Conservation (phyloP, 2,888 invertebrate species). For the Automeris io region DNA sequence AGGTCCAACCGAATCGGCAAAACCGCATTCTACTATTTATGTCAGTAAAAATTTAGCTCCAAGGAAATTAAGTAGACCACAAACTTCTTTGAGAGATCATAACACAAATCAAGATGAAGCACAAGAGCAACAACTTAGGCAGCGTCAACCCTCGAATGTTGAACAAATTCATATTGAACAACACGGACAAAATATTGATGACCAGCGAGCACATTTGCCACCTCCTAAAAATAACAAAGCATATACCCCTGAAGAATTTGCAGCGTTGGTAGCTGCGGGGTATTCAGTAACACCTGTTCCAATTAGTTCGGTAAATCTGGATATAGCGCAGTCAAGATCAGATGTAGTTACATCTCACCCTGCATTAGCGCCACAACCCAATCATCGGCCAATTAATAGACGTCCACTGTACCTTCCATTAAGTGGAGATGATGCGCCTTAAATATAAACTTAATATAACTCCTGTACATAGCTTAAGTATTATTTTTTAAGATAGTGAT, state of each 20-base stretch:
- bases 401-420: conserved; percentile 65
- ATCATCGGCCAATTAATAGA: conserved; percentile 40
- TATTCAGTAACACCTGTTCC: conserved; percentile 71
- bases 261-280: conserved; percentile 66
- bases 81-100: conserved; percentile 34
- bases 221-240: conserved; percentile 71
- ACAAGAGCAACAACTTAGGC: conserved; percentile 10
- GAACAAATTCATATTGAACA: conserved; percentile 42
- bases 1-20: conserved; percentile 41
- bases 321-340: conserved; percentile 58
- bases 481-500: conserved; percentile 50
- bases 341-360: conserved; percentile 35
- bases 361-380: conserved; percentile 21
- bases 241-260: conserved; percentile 71
- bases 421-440: conserved; percentile 67
- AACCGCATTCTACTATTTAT: conserved; percentile 58
- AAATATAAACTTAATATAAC: conserved; percentile 29
- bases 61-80: conserved; percentile 42
- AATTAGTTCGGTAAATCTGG: conserved; percentile 44
- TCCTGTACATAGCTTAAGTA: conserved; percentile 50
- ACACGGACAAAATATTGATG: conserved; percentile 50
- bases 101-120: conserved; percentile 28
- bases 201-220: conserved; percentile 59
- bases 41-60: conserved; percentile 60
- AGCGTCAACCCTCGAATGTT: conserved; percentile 15